phyloP scores from a whole-genome alignment of 1,140 invertebrate species.

The Cataglyphis hispanica region DNA sequence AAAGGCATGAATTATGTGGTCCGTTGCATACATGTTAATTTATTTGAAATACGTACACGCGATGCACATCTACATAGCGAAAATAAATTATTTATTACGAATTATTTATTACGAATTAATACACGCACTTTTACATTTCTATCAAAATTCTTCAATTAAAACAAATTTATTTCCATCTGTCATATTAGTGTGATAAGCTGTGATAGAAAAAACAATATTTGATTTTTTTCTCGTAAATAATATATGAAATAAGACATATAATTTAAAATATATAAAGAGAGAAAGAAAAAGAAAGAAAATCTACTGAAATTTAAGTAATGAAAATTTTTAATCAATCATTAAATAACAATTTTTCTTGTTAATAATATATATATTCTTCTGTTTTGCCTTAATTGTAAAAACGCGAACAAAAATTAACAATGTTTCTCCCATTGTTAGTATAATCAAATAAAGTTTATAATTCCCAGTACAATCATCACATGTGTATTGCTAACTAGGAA shows the following conservation, averaged over 20 bases:
- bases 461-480: background rate
- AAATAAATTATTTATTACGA: background rate
- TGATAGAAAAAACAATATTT: background rate
- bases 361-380: background rate
- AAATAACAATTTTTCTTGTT: background rate
- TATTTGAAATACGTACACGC: background rate
- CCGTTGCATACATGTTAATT: background rate
- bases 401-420: slow-evolving; percentile 2
- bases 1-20: background rate
- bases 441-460: slow-evolving; percentile 15
- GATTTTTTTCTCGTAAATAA: background rate
- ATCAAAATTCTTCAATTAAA: slow-evolving; percentile 1
- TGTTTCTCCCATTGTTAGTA: slow-evolving; percentile 22
- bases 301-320: background rate
- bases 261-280: too few relatives aligned
- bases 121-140: background rate
- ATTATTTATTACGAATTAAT: slow-evolving; percentile 1
- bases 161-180: slow-evolving; percentile 3
- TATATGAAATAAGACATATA: background rate
- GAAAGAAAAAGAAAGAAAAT: too few relatives aligned
- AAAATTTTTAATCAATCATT: background rate
- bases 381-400: background rate
- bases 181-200: background rate
- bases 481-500: background rate
- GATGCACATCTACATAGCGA: background rate